Base-by-base conservation (phyloP, 2,113 vertebrate species). In the Nematolebias whitei region DNA sequence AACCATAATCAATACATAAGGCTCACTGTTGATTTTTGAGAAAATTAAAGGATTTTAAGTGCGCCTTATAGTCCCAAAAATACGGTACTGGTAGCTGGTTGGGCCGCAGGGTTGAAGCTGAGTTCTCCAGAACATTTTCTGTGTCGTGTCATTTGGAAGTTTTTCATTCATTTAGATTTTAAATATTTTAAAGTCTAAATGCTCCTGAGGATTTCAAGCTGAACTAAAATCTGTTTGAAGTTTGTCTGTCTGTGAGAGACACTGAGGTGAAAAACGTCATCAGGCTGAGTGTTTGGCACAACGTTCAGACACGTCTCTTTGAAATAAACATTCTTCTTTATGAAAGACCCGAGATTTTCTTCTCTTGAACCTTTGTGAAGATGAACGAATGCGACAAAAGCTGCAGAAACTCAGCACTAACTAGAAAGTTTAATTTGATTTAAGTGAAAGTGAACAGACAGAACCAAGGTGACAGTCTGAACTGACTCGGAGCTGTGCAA, bases 401-500 rank as follows among this genome's bases (percentile, higher is more conserved):
- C 48, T 2, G 23, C 22, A 50, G 8, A 54, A 43, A 57, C 76
- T 52, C 50, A 56, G 20, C 43, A 62, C 43, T 40, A 29, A 65
- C 43, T 59, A 35, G 68, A 39, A 74, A 53, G 45, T 81, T 84
- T 74, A 69, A 79, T 72, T 66, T 48, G 40, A 38, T 74, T 68
- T 49, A 56, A 81, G 20, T 22, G 35, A 9, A 60, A 24, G 19
- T 74, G 64, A 43, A n/a, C 39, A 47, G 48, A 58, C 19, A n/a
- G 12, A 53, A 43, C 12, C 53, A 14, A 35, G 38, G 56, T 47
- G 39, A 55, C 16, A 53, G 12, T 24, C 48, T 8, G 15, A n/a
- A 47, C n/a, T 20, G 5, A 8, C 0, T 24, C 22, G 23, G 6
- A 29, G 26, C 26, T 14, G 16, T 24, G 14, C 5, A 24, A 16